Conservation (phyloP, 2,113 vertebrate genomes). For the Alexandromys fortis region DNA sequence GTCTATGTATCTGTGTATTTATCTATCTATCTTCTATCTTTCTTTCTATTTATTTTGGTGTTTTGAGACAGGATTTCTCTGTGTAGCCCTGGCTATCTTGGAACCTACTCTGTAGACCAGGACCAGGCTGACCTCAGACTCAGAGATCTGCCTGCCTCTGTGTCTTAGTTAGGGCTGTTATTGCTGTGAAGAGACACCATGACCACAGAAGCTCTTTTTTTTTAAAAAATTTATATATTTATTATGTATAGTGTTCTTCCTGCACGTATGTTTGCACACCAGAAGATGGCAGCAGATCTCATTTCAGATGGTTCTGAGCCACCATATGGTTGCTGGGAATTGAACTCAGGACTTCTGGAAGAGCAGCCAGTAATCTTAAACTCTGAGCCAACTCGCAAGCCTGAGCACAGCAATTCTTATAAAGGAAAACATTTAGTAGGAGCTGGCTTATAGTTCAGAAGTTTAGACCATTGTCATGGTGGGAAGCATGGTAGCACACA, state of each 20-base stretch:
- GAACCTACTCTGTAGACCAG: not conserved
- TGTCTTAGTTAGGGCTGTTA: not conserved
- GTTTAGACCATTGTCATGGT: not conserved
- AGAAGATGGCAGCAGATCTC: no score
- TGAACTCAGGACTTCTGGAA: no score
- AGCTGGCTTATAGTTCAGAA: not conserved
- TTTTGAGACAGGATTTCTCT: not conserved
- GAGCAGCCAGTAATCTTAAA: no score
- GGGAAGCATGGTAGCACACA: not conserved
- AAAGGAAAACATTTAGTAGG: not conserved
- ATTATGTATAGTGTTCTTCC: no score
- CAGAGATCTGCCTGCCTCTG: not conserved
- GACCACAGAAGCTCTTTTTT: not conserved
- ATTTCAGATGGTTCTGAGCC: no score
- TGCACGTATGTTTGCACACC: no score
- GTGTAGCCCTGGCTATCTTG: not conserved
- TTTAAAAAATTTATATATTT: no score
- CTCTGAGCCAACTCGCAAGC: no score
- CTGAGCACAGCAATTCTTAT: not conserved
- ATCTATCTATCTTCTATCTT: no score
- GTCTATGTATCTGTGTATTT: no score
- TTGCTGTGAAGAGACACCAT: not conserved
- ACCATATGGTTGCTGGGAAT: no score
- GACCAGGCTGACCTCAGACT: not conserved
- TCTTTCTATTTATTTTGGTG: not conserved